These are phyloP conservation scores for Hesperia comma DNA, from an alignment of 2,888 invertebrate genomes.

Conservation along the genomic window DNA sequence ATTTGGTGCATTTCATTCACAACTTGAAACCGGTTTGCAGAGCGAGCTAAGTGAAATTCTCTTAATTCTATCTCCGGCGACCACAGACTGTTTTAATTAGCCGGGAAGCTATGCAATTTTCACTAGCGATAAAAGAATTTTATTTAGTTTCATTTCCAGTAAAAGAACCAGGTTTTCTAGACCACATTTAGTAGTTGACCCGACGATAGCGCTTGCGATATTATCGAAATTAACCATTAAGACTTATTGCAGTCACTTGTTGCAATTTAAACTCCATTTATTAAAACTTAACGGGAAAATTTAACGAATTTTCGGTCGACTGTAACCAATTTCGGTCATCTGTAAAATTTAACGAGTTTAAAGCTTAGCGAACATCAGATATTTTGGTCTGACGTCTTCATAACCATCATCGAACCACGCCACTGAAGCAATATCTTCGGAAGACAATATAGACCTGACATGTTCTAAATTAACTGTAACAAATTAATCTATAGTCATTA, in stretches of 20 bases:
- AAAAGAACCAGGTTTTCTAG: not conserved
- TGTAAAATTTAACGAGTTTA: too few relatives aligned
- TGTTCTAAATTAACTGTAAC: conserved; percentile 7
- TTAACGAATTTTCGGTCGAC: too few relatives aligned
- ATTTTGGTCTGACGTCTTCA: not conserved
- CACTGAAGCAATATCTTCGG: not conserved
- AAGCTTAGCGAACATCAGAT: too few relatives aligned
- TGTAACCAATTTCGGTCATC: too few relatives aligned
- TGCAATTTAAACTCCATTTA: too few relatives aligned
- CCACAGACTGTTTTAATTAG: conserved; percentile 31
- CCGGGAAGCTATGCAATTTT: conserved; percentile 26
- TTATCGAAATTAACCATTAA: not conserved
- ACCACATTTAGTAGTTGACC: not conserved
- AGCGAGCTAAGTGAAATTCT: conserved; percentile 26
- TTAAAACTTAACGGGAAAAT: too few relatives aligned
- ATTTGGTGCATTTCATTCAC: conserved; percentile 17
- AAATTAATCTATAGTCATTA: conserved; percentile 18
- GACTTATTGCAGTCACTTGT: too few relatives aligned
- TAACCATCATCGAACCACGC: not conserved
- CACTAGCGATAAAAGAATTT: conserved; percentile 13
- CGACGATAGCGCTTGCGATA: not conserved
- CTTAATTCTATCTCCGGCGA: conserved; percentile 24
- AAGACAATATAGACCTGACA: conserved; percentile 7
- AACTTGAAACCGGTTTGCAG: conserved; percentile 24
- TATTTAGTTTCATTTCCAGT: not conserved